Evolutionary conservation across 2,888 invertebrate species (phyloP).

Genomic region (Allygus modestus): DNA sequence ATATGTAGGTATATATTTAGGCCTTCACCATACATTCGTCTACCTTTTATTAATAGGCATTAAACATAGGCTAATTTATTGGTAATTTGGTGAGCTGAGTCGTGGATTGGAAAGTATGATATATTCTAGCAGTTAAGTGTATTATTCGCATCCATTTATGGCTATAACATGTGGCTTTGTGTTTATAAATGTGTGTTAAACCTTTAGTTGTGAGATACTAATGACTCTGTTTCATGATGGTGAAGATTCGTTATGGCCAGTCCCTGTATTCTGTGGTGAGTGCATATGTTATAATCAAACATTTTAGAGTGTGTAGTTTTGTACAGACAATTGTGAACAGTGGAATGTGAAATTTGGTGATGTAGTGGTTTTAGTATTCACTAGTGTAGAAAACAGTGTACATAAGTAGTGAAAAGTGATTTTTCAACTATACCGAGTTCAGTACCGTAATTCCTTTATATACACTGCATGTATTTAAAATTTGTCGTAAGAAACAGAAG

Average conservation of each 20-base stretch:
- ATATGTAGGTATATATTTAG: too few species aligned
- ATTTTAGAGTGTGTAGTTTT: conserved; percentile 46
- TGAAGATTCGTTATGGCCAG: conserved; percentile 69
- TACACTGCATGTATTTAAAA: conserved; percentile 6
- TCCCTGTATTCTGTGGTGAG: conserved; percentile 70
- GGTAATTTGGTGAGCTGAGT: too few species aligned
- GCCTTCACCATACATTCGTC: too few species aligned
- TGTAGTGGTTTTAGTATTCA: conserved; percentile 24
- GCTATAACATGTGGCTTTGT: neutral
- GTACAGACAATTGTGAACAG: conserved; percentile 50
- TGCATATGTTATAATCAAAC: conserved; percentile 37
- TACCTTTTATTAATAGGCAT: too few species aligned
- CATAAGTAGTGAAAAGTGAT: conserved; percentile 47
- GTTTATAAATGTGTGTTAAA: conserved; percentile 5
- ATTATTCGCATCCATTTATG: too few species aligned
- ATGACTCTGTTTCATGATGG: conserved; percentile 66
- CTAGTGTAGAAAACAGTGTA: conserved; percentile 32
- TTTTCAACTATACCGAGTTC: neutral
- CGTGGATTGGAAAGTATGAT: too few species aligned
- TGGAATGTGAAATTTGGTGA: conserved; percentile 43
- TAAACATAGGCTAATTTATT: too few species aligned
- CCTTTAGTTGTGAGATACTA: conserved; percentile 14
- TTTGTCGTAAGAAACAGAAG: too few species aligned
- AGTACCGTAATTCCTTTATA: too few species aligned
- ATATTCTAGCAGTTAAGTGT: too few species aligned